phyloP scores from a whole-genome alignment of 2,113 vertebrate species.

The Halcyon senegalensis region DNA sequence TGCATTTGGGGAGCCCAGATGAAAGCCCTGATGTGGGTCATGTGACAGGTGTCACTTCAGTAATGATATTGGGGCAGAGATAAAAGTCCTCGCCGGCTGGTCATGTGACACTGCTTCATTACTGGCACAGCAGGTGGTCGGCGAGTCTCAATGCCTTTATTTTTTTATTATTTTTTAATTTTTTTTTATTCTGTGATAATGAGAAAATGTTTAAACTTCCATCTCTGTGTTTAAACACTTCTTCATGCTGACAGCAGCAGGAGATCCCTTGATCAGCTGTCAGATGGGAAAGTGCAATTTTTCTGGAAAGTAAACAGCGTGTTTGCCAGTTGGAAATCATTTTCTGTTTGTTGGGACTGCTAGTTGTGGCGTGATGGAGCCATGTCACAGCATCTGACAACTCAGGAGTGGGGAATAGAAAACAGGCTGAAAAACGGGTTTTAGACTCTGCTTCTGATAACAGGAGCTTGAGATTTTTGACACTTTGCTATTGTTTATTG shows the following conservation, averaged over 20 bases:
- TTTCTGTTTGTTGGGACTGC: slow-evolving; percentile 79
- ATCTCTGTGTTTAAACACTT: slow-evolving; percentile 82
- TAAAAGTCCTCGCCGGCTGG: slow-evolving; percentile 76
- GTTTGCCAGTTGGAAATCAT: slow-evolving; percentile 80
- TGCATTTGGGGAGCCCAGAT: slow-evolving; percentile 76
- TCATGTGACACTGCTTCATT: slow-evolving; percentile 81
- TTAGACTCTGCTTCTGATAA: slow-evolving; percentile 56
- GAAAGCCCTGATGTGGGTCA: slow-evolving; percentile 74
- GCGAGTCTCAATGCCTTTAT: slow-evolving; percentile 74
- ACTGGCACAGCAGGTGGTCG: slow-evolving; percentile 77
- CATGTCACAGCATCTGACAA: slow-evolving; percentile 73
- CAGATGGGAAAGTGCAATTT: slow-evolving; percentile 79
- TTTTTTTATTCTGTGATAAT: slow-evolving; percentile 84
- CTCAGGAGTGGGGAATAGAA: slow-evolving; percentile 52
- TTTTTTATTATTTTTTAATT: slow-evolving; percentile 77
- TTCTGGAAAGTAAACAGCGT: slow-evolving; percentile 81
- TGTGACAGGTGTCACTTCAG: slow-evolving; percentile 82
- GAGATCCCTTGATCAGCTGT: slow-evolving; percentile 83
- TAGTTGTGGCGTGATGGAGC: slow-evolving; percentile 70
- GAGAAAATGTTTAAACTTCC: slow-evolving; percentile 85
- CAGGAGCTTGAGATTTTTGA: slow-evolving; percentile 45
- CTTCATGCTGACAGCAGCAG: slow-evolving; percentile 82
- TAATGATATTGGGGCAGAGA: slow-evolving; percentile 77
- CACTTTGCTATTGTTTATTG: slow-evolving; percentile 1
- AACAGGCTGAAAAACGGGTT: slow-evolving; percentile 59